Percentiles rank a stretch among this genome's conserved stretches.
Conservation (phyloP, 2,797 vertebrate genomes). For the Gouania willdenowi region DNA sequence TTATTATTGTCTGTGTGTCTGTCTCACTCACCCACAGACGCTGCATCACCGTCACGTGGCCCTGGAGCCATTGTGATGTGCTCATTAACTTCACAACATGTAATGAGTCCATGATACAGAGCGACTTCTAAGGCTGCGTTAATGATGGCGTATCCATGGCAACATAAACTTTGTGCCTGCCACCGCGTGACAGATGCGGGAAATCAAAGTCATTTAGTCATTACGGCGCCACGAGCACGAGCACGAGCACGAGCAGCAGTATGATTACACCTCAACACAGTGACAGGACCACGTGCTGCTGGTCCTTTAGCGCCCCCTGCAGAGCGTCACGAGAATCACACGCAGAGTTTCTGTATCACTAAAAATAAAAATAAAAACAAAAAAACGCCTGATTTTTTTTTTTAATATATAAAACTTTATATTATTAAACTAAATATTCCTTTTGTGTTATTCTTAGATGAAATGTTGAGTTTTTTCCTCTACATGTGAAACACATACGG, state of each 20-base stretch:
- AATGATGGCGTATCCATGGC: conserved; percentile 70
- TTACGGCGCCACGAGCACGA: conserved; percentile 33
- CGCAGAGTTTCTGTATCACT: too few relatives aligned
- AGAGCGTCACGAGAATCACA: conserved; percentile 23
- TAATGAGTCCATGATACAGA: conserved; percentile 60
- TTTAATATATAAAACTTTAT: too few relatives aligned
- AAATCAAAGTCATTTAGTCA: conserved; percentile 62
- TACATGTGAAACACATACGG: too few relatives aligned
- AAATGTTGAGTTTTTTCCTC: too few relatives aligned
- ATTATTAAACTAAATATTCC: too few relatives aligned
- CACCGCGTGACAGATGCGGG: conserved; percentile 56
- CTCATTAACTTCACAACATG: conserved; percentile 56
- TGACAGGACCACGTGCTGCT: conserved; percentile 1
- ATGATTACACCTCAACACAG: conserved; percentile 38
- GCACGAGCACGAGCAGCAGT: too few relatives aligned
- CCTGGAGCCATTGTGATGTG: conserved; percentile 52
- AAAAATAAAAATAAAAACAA: too few relatives aligned
- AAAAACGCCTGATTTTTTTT: too few relatives aligned
- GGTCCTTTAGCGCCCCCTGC: conserved; percentile 57
- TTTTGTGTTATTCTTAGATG: too few relatives aligned
- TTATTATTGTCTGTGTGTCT: too few relatives aligned
- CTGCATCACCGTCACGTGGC: conserved; percentile 41
- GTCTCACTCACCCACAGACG: too few relatives aligned
- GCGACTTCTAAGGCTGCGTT: conserved; percentile 47
- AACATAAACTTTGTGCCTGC: conserved; percentile 68